phyloP scores from a whole-genome alignment of 2,888 invertebrate genomes.

The Podabrus alpinus region DNA sequence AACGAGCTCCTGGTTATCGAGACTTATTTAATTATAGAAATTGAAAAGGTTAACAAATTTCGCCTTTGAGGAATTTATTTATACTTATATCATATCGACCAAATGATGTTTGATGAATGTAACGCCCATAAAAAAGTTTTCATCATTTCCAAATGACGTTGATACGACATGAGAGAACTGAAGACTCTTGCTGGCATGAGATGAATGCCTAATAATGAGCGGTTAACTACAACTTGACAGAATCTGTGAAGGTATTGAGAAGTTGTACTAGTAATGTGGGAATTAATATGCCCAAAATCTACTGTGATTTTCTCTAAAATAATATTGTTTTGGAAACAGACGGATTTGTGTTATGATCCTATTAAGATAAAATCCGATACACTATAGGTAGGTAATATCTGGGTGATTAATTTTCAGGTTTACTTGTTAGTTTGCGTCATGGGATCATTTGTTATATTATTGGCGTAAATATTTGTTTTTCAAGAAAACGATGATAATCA shows the following conservation, averaged over 20 bases:
- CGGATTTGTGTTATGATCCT: too few species aligned
- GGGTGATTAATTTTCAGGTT: too few species aligned
- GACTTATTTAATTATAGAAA: not conserved
- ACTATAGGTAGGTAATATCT: too few species aligned
- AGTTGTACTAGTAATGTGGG: not conserved
- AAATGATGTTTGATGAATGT: not conserved
- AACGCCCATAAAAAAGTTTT: too few species aligned
- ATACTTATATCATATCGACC: not conserved
- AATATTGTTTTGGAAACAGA: too few species aligned
- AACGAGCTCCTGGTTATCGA: not conserved
- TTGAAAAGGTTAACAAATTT: not conserved
- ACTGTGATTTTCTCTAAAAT: not conserved
- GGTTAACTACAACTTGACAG: not conserved
- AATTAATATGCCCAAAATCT: too few species aligned
- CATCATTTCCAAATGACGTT: not conserved
- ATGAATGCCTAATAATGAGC: not conserved
- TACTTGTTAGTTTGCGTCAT: too few species aligned
- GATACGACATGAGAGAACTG: not conserved
- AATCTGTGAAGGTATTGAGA: not conserved
- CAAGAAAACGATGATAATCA: too few species aligned
- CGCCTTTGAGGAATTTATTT: not conserved
- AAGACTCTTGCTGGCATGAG: not conserved
- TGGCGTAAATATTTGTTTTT: too few species aligned
- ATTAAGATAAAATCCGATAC: too few species aligned
- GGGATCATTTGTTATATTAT: too few species aligned